Base-by-base conservation (phyloP, 2,113 vertebrate species). In the Paradoxurus hermaphroditus region DNA sequence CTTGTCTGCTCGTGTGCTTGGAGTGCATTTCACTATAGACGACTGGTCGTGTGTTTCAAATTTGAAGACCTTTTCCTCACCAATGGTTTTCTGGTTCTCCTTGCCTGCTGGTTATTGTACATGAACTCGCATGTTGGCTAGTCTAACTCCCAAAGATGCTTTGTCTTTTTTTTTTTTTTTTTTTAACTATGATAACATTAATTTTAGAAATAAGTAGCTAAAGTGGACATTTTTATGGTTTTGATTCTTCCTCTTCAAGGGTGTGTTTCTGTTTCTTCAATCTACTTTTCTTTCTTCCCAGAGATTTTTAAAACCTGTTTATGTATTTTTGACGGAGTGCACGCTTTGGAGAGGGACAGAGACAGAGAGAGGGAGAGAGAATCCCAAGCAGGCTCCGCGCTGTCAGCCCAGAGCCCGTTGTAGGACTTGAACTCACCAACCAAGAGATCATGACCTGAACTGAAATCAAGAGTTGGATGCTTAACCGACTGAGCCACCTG, bases 1-100 rank as follows among this genome's bases (percentile, higher is more conserved):
- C 0, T 41, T 63, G 51, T 63, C n/a, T 44, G 5, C 31, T 78
- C 83, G 0, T 19, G 27, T 7, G 16, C n/a, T 13, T 41, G 0
- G 31, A 51, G 49, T 11, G 15, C 14, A 1, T 29, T n/a, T 73
- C 34, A 18, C 7, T 25, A 19, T 5, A 29, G 67, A 39, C 23
- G 12, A n/a, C 56, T 56, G 13, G 29, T 7, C 19, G 7, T 11
- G 39, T 72, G 6, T 79, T 68, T 68, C n/a, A 46, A 75, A 73
- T 65, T 34, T 51, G 25, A 51, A 36, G 18, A 41, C 11, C 16
- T 51, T 63, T 14, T 7, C 34, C 13, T 23, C 21, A 46, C 4
- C 21, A 13, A n/a, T n/a, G 34, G 2, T 27, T 53, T 79, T 87
- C n/a, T 59, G 62, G 8, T 9, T 88, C 3, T 49, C 36, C 3